Base-by-base conservation (phyloP, 2,797 vertebrate genomes). In the Crenichthys baileyi region DNA sequence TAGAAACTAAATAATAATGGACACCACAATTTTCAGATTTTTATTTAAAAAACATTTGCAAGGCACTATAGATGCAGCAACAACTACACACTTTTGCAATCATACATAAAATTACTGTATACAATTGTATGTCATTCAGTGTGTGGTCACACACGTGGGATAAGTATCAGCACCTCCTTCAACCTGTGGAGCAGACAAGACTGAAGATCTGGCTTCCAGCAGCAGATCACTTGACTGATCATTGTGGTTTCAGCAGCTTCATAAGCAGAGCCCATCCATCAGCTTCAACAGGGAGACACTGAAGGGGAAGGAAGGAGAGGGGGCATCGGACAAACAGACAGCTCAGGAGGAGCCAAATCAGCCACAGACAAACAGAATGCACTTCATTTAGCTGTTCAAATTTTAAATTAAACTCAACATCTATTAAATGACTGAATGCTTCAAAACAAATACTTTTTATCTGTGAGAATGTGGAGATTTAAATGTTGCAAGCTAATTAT, bases 241-340 rank as follows among this genome's bases (percentile, higher is more conserved):
- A 91, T 89, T 88, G 86, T 86, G 89, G 91, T 93, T 93, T 93
- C 94, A 93, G 94, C 91, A 83, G 95, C 95, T 95, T 94, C 94
- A 95, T 96, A 95, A 95, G 94, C 90, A 84, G 89, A 79, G 76
- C 86, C 87, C 90, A 96, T 96, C 95, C 94, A 96, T 96, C 95
- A 96, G 91, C 82, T 89, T 94, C 93, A 94, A 89, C 84, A 78
- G 92, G 91, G 93, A 91, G 82, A 81, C 81, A 81, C 82, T 83
- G 89, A 81, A 79, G 80, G 78, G 73, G 65, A 80, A 76, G 82
- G 81, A 81, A 79, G 78, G 85, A 90, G 81, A 86, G 87, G 86
- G 79, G 78, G 80, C 90, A 82, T 81, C 79, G 83, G 90, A 85
- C 75, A 31, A 85, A 94, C 75, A 83, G 81, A 74, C 65, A 29